Evolutionary conservation across 2,113 vertebrate genomes (phyloP).

Genomic region (Microcebus jonahi): DNA sequence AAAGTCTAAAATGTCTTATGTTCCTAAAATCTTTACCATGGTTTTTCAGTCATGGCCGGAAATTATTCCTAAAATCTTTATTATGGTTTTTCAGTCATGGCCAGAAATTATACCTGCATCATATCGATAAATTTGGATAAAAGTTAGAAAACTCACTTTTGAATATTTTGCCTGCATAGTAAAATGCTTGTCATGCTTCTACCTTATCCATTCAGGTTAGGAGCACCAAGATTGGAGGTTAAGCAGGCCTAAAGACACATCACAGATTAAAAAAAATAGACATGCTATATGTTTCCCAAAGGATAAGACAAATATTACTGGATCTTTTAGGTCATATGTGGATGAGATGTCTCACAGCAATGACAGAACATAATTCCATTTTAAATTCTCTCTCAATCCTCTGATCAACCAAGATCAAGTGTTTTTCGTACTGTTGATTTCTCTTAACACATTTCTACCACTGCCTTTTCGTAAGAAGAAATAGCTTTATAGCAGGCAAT

Average conservation of each 20-base stretch:
- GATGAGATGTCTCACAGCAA: not conserved
- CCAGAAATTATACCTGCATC: not conserved
- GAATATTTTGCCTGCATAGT: not conserved
- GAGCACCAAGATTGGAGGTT: not conserved
- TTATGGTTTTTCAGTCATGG: not conserved
- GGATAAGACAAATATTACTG: not conserved
- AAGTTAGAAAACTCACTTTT: not conserved
- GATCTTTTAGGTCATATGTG: not conserved
- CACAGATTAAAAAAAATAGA: not conserved
- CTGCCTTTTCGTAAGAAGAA: not conserved
- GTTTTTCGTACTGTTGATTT: not conserved
- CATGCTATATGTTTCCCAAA: not conserved
- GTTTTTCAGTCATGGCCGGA: not conserved
- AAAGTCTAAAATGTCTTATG: not conserved
- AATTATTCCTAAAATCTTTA: not conserved
- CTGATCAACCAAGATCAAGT: not conserved
- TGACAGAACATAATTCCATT: not conserved
- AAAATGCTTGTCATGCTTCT: not conserved
- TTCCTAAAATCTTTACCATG: not conserved
- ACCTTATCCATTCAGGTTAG: not conserved
- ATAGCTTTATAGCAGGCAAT: not conserved
- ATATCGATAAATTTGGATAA: not conserved
- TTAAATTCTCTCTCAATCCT: conserved; percentile 12
- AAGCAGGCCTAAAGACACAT: not conserved
- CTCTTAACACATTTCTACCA: not conserved